A percentile compares a stretch with the other conserved stretches of the same genome.
phyloP scores from a whole-genome alignment of 2,113 vertebrate genomes.

The Orcinus orca region DNA sequence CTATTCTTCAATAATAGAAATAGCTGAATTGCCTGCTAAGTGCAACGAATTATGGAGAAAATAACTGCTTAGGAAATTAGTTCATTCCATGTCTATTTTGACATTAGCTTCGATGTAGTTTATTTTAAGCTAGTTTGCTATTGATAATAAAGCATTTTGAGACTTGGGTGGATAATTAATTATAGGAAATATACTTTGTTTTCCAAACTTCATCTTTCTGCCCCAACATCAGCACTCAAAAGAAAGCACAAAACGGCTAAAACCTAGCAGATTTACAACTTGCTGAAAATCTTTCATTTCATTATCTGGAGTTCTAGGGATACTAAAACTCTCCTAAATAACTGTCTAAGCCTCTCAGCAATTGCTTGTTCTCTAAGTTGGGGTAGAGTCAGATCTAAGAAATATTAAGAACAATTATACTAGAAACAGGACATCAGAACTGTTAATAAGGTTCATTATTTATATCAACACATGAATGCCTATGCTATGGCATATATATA shows the following conservation, averaged over 20 bases:
- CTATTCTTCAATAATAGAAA: not conserved
- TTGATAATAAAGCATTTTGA: not conserved
- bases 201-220: not conserved
- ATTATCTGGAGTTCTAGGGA: not conserved
- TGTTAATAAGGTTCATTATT: not conserved
- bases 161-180: not conserved
- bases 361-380: not conserved
- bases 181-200: not conserved
- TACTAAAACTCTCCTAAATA: not conserved
- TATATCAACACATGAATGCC: not conserved
- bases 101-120: not conserved
- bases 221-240: not conserved
- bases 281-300: not conserved
- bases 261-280: not conserved
- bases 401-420: not conserved
- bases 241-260: not conserved
- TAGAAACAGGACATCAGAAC: not conserved
- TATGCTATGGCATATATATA: not conserved
- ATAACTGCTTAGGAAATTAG: not conserved
- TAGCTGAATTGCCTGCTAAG: not conserved
- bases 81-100: constrained; percentile 12
- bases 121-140: constrained; percentile 9
- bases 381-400: not conserved
- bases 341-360: not conserved
- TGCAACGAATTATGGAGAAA: constrained; percentile 5